Conservation (phyloP, 2,888 invertebrate genomes). For the Stenodema calcarata region DNA sequence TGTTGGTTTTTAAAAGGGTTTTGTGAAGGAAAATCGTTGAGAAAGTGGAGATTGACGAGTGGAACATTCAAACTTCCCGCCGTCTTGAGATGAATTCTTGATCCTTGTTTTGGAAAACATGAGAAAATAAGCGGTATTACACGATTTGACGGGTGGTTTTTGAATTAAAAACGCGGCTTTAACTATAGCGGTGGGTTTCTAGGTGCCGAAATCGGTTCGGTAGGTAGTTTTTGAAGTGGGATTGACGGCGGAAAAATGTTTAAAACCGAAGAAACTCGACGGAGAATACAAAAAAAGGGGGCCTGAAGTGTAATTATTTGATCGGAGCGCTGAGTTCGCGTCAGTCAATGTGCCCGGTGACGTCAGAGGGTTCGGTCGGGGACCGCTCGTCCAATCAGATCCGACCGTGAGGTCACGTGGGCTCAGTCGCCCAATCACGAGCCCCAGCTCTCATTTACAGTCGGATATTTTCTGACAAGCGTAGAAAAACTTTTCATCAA, state of each 20-base stretch:
- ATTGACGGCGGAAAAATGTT: background rate
- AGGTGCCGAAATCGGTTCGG: background rate
- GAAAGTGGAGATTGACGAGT: background rate
- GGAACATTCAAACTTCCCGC: background rate
- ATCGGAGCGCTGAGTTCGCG: background rate
- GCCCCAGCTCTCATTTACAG: conserved; percentile 62
- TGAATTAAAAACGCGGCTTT: background rate
- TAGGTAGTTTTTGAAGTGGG: background rate
- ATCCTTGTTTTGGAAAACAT: background rate
- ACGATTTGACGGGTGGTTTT: background rate
- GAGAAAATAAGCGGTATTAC: background rate
- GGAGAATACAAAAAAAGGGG: background rate
- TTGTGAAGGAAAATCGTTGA: background rate
- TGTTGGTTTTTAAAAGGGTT: background rate
- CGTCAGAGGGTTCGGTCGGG: conserved; percentile 55
- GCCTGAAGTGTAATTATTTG: background rate
- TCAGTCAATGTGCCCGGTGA: conserved; percentile 40
- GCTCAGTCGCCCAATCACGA: conserved; percentile 62
- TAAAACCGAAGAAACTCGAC: background rate
- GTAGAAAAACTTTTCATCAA: conserved; percentile 93
- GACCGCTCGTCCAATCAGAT: conserved; percentile 61
- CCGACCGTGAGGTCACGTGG: conserved; percentile 63
- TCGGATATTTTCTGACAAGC: conserved; percentile 84
- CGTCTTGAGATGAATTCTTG: background rate
- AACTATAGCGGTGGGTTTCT: background rate